A percentile compares a stretch with the other conserved stretches of the same genome.
Conservation (phyloP, 1,140 invertebrate genomes). For the Musca domestica region DNA sequence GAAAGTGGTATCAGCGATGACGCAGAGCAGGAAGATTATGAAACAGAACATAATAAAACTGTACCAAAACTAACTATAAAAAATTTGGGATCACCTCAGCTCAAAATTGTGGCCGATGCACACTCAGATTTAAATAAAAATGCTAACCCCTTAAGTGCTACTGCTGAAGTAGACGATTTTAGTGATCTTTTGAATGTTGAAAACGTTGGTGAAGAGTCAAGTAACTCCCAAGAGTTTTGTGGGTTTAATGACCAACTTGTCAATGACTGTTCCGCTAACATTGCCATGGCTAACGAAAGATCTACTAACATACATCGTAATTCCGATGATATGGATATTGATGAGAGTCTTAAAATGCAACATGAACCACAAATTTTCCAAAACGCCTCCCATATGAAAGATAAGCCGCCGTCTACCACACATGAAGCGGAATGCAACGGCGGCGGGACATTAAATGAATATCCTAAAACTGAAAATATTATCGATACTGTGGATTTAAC, state of each 20-base stretch:
- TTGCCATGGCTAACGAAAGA: background rate
- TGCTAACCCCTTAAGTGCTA: constrained; percentile 10
- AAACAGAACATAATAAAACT: constrained; percentile 21
- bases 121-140: constrained; percentile 11
- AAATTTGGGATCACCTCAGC: constrained; percentile 47
- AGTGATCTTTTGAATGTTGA: constrained; percentile 7
- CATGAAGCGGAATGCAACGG: background rate
- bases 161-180: constrained; percentile 12
- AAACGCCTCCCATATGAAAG: constrained; percentile 31
- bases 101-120: constrained; percentile 37
- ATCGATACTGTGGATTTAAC: constrained; percentile 48
- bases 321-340: constrained; percentile 52
- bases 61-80: constrained; percentile 49
- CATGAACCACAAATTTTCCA: constrained; percentile 51
- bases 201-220: constrained; percentile 36
- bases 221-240: constrained; percentile 39
- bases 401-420: background rate
- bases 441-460: background rate
- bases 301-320: constrained; percentile 34
- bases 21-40: constrained; percentile 15
- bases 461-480: constrained; percentile 33
- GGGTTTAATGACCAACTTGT: constrained; percentile 34
- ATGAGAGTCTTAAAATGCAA: constrained; percentile 42
- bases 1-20: constrained; percentile 27
- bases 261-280: background rate